Percentiles rank a stretch among this genome's conserved stretches.
phyloP scores from a whole-genome alignment of 2,888 invertebrate species.

The Xanthorhoe spadicearia region DNA sequence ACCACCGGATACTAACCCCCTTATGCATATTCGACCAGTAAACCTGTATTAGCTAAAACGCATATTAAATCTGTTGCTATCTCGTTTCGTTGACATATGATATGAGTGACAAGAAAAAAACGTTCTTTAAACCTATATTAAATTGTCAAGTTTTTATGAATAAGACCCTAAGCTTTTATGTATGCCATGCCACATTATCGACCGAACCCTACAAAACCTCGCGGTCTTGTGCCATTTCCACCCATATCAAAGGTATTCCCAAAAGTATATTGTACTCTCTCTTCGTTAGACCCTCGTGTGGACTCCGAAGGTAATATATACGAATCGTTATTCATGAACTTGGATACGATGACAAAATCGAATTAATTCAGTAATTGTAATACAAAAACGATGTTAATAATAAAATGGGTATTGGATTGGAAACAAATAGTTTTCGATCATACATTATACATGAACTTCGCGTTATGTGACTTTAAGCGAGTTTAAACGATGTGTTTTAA shows the following conservation, averaged over 20 bases:
- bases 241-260: background rate
- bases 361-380: conserved; percentile 23
- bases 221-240: background rate
- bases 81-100: too few species aligned
- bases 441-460: conserved; percentile 11
- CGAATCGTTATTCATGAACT: conserved; percentile 35
- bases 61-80: too few species aligned
- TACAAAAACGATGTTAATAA: conserved; percentile 23
- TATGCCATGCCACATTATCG: too few species aligned
- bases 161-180: too few species aligned
- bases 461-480: background rate
- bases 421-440: conserved; percentile 12
- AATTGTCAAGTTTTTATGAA: too few species aligned
- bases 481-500: background rate
- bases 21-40: too few species aligned
- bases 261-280: conserved; percentile 2
- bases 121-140: too few species aligned
- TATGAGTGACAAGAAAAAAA: too few species aligned
- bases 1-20: too few species aligned
- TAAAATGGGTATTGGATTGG: conserved; percentile 9
- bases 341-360: conserved; percentile 21
- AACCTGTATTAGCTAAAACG: too few species aligned
- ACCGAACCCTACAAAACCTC: background rate
- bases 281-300: conserved; percentile 12
- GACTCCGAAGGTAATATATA: conserved; percentile 24